A percentile compares a stretch with the other conserved stretches of the same genome.
These are phyloP conservation scores for Epinotia ramella DNA, from an alignment of 2,888 invertebrate species.

Conservation along the genomic window DNA sequence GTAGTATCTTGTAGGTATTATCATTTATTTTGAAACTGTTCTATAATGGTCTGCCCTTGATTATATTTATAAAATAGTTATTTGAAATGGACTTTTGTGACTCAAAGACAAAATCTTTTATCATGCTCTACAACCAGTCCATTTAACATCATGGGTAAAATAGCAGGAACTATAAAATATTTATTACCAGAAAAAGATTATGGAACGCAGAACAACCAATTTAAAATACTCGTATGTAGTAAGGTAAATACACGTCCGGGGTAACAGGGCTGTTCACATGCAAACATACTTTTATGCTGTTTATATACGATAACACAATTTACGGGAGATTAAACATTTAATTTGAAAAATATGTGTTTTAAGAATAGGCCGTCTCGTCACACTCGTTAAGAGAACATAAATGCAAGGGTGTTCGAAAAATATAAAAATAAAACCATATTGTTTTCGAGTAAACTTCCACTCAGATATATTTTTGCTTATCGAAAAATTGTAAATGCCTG, in stretches of 20 bases:
- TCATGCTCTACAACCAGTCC: neutral
- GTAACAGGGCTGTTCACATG: too few species aligned
- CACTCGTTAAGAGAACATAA: neutral
- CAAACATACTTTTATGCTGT: too few species aligned
- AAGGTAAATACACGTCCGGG: too few species aligned
- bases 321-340: too few species aligned
- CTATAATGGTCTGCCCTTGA: conserved; percentile 16
- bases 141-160: neutral
- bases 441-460: too few species aligned
- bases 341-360: neutral
- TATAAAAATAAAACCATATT: too few species aligned
- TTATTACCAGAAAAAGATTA: too few species aligned
- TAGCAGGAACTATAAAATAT: neutral
- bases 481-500: neutral
- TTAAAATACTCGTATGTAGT: too few species aligned
- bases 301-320: too few species aligned
- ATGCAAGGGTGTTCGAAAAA: neutral
- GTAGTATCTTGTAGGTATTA: conserved; percentile 25
- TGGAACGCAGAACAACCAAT: too few species aligned
- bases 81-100: conserved; percentile 1
- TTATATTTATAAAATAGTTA: conserved; percentile 7
- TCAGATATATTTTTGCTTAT: neutral
- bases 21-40: conserved; percentile 25
- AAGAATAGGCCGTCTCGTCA: neutral
- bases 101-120: neutral